phyloP scores from a whole-genome alignment of 2,113 vertebrate species.

The Phainopepla nitens region DNA sequence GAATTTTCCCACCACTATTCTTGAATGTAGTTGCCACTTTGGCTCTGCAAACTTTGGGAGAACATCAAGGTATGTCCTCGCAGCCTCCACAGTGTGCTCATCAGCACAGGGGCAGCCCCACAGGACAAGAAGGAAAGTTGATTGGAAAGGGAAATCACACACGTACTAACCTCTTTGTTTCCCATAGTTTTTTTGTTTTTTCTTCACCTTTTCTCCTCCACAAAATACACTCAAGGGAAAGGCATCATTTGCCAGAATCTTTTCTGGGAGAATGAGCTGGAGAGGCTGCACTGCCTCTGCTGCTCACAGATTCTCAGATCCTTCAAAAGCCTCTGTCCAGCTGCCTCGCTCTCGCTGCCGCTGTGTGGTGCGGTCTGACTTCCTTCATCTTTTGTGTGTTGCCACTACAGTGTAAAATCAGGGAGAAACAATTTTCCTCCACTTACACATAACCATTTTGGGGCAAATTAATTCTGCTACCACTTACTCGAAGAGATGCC shows the following conservation, averaged over 20 bases:
- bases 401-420: conserved; percentile 6
- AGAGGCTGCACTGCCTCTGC: not conserved
- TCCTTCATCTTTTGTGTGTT: conserved; percentile 48
- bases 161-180: not conserved
- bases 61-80: not conserved
- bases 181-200: not conserved
- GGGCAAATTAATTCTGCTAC: conserved; percentile 31
- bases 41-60: not conserved
- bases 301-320: not conserved
- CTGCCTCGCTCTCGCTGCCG: not conserved
- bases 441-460: conserved; percentile 20
- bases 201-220: not conserved
- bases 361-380: conserved; percentile 4
- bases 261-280: conserved; percentile 44
- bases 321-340: conserved; percentile 48
- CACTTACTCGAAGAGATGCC: not conserved
- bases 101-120: not conserved
- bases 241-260: conserved; percentile 20
- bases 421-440: conserved; percentile 18
- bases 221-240: not conserved
- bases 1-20: conserved; percentile 32
- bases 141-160: conserved; percentile 16
- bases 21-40: not conserved
- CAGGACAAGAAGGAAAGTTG: not conserved
- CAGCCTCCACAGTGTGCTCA: not conserved